Evolutionary conservation across 2,797 vertebrate genomes (phyloP).

Genomic region (Oreochromis grahami): DNA sequence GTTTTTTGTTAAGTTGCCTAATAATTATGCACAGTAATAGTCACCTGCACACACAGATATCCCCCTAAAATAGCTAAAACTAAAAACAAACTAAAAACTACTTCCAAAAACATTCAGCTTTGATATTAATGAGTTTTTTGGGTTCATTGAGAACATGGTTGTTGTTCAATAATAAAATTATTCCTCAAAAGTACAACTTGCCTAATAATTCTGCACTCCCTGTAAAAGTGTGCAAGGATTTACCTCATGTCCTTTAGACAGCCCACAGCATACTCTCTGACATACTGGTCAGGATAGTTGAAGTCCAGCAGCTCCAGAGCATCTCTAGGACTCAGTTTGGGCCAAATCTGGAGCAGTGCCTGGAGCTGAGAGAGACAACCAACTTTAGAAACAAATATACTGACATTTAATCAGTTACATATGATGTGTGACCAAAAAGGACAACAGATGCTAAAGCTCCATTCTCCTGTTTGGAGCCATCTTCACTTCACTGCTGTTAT

Average conservation of each 20-base stretch:
- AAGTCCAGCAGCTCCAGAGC: constrained; percentile 96
- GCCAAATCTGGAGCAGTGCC: constrained; percentile 96
- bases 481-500: neutral
- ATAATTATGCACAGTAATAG: too few species aligned
- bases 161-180: too few species aligned
- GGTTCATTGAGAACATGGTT: too few species aligned
- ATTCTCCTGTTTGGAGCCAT: neutral
- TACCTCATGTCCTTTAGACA: constrained; percentile 95
- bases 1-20: too few species aligned
- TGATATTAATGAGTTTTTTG: too few species aligned
- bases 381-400: neutral
- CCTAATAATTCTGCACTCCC: too few species aligned
- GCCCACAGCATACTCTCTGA: constrained; percentile 90
- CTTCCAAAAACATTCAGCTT: too few species aligned
- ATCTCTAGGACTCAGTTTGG: constrained; percentile 90
- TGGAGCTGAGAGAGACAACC: constrained; percentile 82
- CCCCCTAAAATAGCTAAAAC: too few species aligned
- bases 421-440: neutral
- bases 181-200: too few species aligned
- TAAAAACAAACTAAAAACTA: too few species aligned
- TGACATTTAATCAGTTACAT: neutral
- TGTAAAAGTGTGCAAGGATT: neutral
- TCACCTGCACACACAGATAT: too few species aligned
- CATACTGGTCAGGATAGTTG: constrained; percentile 98
- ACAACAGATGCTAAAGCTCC: neutral